These are phyloP conservation scores for Hypomecis punctinalis DNA, from an alignment of 2,888 invertebrate species.

Conservation along the genomic window DNA sequence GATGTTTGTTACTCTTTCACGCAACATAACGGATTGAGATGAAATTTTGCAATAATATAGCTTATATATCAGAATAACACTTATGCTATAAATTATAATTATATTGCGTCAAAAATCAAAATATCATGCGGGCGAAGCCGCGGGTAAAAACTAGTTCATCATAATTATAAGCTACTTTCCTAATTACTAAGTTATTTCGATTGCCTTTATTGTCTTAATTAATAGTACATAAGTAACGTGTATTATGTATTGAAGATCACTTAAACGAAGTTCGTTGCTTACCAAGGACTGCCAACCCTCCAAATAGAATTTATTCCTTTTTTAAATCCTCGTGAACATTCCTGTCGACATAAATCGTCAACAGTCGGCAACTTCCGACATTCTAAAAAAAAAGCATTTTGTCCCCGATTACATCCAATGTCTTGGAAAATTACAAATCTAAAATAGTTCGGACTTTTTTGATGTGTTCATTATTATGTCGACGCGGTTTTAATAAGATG, in stretches of 20 bases:
- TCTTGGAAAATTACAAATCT: constrained; percentile 48
- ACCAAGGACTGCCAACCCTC: not conserved
- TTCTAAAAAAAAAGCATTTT: constrained; percentile 72
- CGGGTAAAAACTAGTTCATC: too few relatives aligned
- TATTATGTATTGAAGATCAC: not conserved
- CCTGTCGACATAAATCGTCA: constrained; percentile 76
- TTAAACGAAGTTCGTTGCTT: not conserved
- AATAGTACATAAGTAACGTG: not conserved
- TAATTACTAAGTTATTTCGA: too few relatives aligned
- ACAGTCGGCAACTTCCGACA: constrained; percentile 70
- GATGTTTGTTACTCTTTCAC: too few relatives aligned
- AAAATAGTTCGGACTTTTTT: constrained; percentile 44
- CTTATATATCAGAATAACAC: too few relatives aligned
- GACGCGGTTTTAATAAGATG: constrained; percentile 37
- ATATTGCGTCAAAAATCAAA: too few relatives aligned
- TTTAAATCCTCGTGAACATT: constrained; percentile 65
- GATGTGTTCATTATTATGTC: constrained; percentile 41
- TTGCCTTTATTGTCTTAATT: too few relatives aligned
- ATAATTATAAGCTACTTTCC: too few relatives aligned
- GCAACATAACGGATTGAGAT: too few relatives aligned
- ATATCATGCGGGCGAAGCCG: too few relatives aligned
- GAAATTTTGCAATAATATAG: too few relatives aligned
- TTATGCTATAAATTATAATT: too few relatives aligned
- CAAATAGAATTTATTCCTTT: constrained; percentile 63
- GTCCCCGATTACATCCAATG: constrained; percentile 60